phyloP scores from a whole-genome alignment of 2,888 invertebrate species.

The Octonoba sinensis region DNA sequence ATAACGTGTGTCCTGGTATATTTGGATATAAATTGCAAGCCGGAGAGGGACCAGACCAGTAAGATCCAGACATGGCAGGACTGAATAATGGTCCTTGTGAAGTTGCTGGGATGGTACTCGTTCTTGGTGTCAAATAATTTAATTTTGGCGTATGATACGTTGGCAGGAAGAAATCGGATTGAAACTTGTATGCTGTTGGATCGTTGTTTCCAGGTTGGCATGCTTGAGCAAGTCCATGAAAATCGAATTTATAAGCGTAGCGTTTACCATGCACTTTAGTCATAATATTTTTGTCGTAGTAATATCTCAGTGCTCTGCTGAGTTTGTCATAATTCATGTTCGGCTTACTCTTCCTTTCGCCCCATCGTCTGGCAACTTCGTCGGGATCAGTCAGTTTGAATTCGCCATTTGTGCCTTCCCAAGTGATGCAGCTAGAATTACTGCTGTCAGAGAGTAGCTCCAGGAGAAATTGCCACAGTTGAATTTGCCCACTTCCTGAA shows the following conservation, averaged over 20 bases:
- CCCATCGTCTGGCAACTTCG: conserved; percentile 98
- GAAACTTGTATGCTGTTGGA: conserved; percentile 65
- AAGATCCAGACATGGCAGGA: conserved; percentile 63
- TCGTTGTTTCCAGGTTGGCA: conserved; percentile 66
- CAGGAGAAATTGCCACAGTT: conserved; percentile 98
- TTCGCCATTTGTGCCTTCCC: conserved; percentile 97
- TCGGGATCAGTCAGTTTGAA: conserved; percentile 98
- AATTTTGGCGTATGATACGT: conserved; percentile 65
- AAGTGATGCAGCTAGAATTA: conserved; percentile 88
- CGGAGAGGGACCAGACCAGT: conserved; percentile 65
- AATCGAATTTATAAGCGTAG: conserved; percentile 98
- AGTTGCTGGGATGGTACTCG: conserved; percentile 43
- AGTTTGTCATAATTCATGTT: conserved; percentile 99
- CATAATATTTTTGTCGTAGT: conserved; percentile 99
- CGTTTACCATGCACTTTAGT: conserved; percentile 98
- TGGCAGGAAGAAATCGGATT: conserved; percentile 65
- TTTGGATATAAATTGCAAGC: conserved; percentile 64
- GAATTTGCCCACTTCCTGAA: conserved; percentile 83
- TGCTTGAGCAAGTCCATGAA: conserved; percentile 67
- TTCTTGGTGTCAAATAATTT: conserved; percentile 61
- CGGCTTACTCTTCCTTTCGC: conserved; percentile 98
- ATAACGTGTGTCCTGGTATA: conserved; percentile 53
- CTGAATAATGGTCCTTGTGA: conserved; percentile 62
- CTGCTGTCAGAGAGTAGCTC: conserved; percentile 93
- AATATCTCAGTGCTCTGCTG: conserved; percentile 96